phyloP scores from a whole-genome alignment of 2,888 invertebrate genomes.

The Pristionchus maxplancki region DNA sequence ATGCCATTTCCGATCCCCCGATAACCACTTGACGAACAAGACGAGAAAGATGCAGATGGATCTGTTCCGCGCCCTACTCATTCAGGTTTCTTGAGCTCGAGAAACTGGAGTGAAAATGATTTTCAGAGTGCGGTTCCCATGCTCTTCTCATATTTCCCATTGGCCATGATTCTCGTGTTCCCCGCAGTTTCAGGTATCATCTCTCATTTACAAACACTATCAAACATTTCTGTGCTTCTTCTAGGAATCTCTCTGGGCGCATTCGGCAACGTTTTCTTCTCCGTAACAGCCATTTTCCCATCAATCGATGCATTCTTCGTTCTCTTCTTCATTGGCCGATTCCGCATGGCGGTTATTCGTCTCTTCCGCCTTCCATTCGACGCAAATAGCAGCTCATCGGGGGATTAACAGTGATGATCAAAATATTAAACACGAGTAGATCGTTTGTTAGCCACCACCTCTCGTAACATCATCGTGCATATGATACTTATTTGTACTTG shows the following conservation, averaged over 20 bases:
- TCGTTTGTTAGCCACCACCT: too few species aligned
- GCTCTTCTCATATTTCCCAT: neutral
- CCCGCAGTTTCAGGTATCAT: neutral
- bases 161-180: neutral
- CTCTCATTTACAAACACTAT: neutral
- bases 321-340: neutral
- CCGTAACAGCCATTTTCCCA: neutral
- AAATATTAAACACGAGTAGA: too few species aligned
- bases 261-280: constrained; percentile 17
- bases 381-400: neutral
- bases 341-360: neutral
- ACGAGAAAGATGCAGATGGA: neutral
- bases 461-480: neutral
- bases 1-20: neutral
- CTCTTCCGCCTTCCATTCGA: neutral
- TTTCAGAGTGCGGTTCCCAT: neutral
- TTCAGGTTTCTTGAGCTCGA: neutral
- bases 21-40: neutral
- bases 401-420: neutral
- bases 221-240: neutral
- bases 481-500: neutral
- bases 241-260: neutral
- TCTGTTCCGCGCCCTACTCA: neutral
- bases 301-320: constrained; percentile 23
- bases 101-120: neutral